These are phyloP conservation scores for Geopemphigus sp. DNA, from an alignment of 1,140 invertebrate genomes.

Conservation along the genomic window DNA sequence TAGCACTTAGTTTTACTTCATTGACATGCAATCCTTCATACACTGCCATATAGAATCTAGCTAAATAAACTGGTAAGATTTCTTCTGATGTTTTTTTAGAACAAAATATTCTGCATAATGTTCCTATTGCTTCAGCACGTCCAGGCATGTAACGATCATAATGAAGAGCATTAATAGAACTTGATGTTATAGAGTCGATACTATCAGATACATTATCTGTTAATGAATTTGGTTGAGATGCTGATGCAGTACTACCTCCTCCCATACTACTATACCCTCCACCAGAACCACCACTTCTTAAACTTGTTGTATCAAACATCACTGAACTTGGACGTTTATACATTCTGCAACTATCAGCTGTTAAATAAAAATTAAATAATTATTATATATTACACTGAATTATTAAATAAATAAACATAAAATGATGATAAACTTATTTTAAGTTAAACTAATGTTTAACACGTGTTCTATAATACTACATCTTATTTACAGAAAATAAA, in stretches of 20 bases:
- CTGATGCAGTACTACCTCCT: slow-evolving; percentile 49
- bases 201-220: slow-evolving; percentile 51
- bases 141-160: slow-evolving; percentile 76
- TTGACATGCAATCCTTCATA: slow-evolving; percentile 78
- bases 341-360: slow-evolving; percentile 17
- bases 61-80: slow-evolving; percentile 89
- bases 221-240: slow-evolving; percentile 53
- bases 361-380: neutral
- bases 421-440: too few species aligned
- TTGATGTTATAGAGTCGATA: slow-evolving; percentile 48
- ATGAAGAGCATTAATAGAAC: slow-evolving; percentile 48
- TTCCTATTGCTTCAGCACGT: slow-evolving; percentile 90
- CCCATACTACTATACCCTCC: slow-evolving; percentile 47
- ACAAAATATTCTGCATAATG: slow-evolving; percentile 92
- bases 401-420: too few species aligned
- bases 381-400: too few species aligned
- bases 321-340: slow-evolving; percentile 50
- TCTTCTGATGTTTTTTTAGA: slow-evolving; percentile 94
- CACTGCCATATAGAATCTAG: slow-evolving; percentile 89
- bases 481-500: slow-evolving; percentile 17
- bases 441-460: too few species aligned
- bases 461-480: neutral
- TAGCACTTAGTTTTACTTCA: slow-evolving; percentile 55
- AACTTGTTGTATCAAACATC: slow-evolving; percentile 50
- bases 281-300: slow-evolving; percentile 43